Percentiles rank a stretch among this genome's conserved stretches.
Conservation (phyloP, 2,888 invertebrate species). For the Suillia variegata region DNA sequence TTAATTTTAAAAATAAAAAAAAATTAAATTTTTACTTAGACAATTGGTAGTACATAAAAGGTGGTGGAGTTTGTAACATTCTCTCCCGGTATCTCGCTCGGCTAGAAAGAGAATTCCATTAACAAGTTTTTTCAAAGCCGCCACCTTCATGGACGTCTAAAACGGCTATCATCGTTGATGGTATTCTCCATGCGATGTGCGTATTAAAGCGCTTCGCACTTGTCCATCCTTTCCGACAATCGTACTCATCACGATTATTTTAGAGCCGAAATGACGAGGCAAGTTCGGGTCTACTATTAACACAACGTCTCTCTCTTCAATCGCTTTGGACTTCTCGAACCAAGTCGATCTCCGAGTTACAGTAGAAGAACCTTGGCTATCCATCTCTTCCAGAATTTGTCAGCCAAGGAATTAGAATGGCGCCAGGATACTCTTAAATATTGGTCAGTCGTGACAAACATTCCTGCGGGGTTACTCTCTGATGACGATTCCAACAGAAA, state of each 20-base stretch:
- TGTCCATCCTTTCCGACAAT: constrained; percentile 19
- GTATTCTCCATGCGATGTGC: constrained; percentile 12
- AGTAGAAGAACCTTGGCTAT: constrained; percentile 38
- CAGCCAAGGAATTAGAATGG: constrained; percentile 28
- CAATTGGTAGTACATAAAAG: too few relatives aligned
- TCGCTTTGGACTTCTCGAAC: constrained; percentile 18
- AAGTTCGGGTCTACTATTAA: constrained; percentile 17
- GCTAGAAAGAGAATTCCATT: not conserved
- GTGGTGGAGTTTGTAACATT: too few relatives aligned
- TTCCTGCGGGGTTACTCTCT: constrained; percentile 20
- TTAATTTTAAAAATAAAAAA: too few relatives aligned
- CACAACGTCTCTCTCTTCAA: constrained; percentile 21
- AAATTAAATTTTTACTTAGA: too few relatives aligned
- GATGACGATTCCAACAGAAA: constrained; percentile 36
- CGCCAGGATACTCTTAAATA: constrained; percentile 37
- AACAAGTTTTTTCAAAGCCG: constrained; percentile 16
- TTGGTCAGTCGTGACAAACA: constrained; percentile 20
- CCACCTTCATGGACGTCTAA: too few relatives aligned
- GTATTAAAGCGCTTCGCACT: constrained; percentile 18
- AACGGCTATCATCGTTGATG: too few relatives aligned
- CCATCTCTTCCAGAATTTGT: constrained; percentile 40
- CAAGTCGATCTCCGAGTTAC: constrained; percentile 24
- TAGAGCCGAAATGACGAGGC: constrained; percentile 20
- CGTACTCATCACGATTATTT: constrained; percentile 11
- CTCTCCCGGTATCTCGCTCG: too few relatives aligned